Conservation (phyloP, 2,797 vertebrate species). For the Thamnophis elegans region DNA sequence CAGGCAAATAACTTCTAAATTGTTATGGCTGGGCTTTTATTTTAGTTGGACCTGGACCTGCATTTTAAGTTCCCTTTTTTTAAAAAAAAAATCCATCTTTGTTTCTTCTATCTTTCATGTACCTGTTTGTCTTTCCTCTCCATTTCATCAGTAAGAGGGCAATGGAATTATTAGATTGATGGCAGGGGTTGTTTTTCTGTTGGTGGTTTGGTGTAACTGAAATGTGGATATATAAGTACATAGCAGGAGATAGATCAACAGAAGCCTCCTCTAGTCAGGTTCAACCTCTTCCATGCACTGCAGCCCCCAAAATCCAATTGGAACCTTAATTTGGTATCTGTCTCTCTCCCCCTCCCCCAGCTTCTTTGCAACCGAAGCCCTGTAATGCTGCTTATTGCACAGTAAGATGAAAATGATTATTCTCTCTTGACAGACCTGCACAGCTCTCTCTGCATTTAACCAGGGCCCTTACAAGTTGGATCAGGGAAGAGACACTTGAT, state of each 20-base stretch:
- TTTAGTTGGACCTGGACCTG: not conserved
- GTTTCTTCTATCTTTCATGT: not conserved
- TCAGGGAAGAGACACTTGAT: slow-evolving; percentile 80
- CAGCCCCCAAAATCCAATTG: not conserved
- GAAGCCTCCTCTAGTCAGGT: slow-evolving; percentile 8
- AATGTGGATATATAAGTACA: slow-evolving; percentile 27
- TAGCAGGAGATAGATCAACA: slow-evolving; percentile 32
- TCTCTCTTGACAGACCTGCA: slow-evolving; percentile 71
- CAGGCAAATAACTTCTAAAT: not conserved
- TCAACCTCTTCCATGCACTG: not conserved
- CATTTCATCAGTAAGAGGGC: slow-evolving; percentile 9
- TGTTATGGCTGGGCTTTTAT: no score
- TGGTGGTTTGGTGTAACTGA: slow-evolving; percentile 35
- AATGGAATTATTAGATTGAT: slow-evolving; percentile 16
- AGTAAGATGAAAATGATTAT: slow-evolving; percentile 71
- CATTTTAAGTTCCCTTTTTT: not conserved
- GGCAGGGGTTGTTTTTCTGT: slow-evolving; percentile 13
- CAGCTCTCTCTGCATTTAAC: slow-evolving; percentile 69
- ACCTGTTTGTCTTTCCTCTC: slow-evolving; percentile 12
- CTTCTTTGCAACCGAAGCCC: slow-evolving; percentile 19
- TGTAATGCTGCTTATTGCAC: slow-evolving; percentile 44
- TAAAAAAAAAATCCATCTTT: not conserved
- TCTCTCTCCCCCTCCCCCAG: not conserved
- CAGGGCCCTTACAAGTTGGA: slow-evolving; percentile 68
- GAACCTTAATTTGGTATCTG: slow-evolving; percentile 3